Evolutionary conservation across 2,888 invertebrate genomes (phyloP).

Genomic region (Uropetala carovei): DNA sequence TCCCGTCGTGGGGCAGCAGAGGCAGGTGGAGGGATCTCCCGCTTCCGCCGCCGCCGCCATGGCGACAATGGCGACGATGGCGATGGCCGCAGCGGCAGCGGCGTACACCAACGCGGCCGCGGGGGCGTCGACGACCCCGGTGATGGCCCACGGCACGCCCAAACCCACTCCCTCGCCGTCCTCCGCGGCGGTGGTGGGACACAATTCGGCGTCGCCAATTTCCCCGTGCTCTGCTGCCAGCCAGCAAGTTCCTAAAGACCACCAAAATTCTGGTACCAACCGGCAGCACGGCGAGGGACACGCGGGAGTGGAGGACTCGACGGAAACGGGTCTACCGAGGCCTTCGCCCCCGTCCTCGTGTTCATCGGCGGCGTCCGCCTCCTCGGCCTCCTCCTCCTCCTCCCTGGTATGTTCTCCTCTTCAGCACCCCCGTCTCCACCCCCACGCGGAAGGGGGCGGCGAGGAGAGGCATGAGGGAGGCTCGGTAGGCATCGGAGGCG

Average conservation of each 20-base stretch:
- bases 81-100: slow-evolving; percentile 75
- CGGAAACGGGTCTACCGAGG: slow-evolving; percentile 68
- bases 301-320: slow-evolving; percentile 67
- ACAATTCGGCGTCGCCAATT: slow-evolving; percentile 66
- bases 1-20: slow-evolving; percentile 68
- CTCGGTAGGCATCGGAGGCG: not conserved
- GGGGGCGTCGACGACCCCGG: slow-evolving; percentile 74
- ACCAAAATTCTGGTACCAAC: slow-evolving; percentile 62
- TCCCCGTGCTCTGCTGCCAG: slow-evolving; percentile 58
- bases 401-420: slow-evolving; percentile 50
- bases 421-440: slow-evolving; percentile 49
- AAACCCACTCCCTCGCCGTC: slow-evolving; percentile 72
- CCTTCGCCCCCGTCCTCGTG: slow-evolving; percentile 60
- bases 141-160: slow-evolving; percentile 71
- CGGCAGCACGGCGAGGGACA: slow-evolving; percentile 45
- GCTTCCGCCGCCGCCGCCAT: slow-evolving; percentile 65
- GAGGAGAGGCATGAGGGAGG: slow-evolving; percentile 41
- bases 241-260: slow-evolving; percentile 64
- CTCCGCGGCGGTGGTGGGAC: slow-evolving; percentile 69
- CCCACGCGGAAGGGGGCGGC: slow-evolving; percentile 58
- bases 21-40: slow-evolving; percentile 55
- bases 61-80: slow-evolving; percentile 74
- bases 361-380: slow-evolving; percentile 71
- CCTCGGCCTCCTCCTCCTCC: slow-evolving; percentile 77
- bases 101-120: slow-evolving; percentile 73